A percentile compares a stretch with the other conserved stretches of the same genome.
These are phyloP conservation scores for Tragelaphus eurycerus DNA, from an alignment of 2,797 vertebrate genomes.

Conservation along the genomic window DNA sequence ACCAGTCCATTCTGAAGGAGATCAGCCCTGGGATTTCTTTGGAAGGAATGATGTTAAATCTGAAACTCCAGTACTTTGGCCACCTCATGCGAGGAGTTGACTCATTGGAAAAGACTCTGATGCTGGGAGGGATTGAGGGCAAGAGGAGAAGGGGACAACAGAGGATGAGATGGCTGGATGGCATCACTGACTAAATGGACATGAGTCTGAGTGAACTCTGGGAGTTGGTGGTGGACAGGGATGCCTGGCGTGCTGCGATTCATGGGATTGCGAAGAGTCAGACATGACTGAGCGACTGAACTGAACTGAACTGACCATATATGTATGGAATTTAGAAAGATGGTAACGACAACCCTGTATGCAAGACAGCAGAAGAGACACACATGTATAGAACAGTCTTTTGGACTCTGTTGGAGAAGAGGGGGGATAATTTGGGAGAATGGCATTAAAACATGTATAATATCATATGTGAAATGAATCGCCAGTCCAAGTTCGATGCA, in stretches of 20 bases:
- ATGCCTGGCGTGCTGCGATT: background rate
- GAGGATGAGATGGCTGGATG: background rate
- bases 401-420: too few species aligned
- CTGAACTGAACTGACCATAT: background rate
- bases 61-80: background rate
- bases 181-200: background rate
- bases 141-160: background rate
- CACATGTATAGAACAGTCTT: too few species aligned
- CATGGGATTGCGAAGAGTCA: background rate
- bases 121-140: background rate
- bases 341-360: too few species aligned
- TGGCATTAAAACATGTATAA: too few species aligned
- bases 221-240: background rate
- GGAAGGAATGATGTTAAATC: background rate
- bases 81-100: background rate
- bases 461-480: too few species aligned
- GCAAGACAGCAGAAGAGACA: too few species aligned
- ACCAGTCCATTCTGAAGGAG: background rate
- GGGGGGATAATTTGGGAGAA: too few species aligned
- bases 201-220: rapidly evolving
- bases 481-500: too few species aligned
- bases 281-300: background rate
- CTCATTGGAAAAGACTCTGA: background rate
- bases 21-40: background rate
- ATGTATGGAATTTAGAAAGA: too few species aligned